Evolutionary conservation across 2,113 vertebrate species (phyloP), one percentile per base, ranked within the genome.

Genomic region (Vanacampus margaritifer): DNA sequence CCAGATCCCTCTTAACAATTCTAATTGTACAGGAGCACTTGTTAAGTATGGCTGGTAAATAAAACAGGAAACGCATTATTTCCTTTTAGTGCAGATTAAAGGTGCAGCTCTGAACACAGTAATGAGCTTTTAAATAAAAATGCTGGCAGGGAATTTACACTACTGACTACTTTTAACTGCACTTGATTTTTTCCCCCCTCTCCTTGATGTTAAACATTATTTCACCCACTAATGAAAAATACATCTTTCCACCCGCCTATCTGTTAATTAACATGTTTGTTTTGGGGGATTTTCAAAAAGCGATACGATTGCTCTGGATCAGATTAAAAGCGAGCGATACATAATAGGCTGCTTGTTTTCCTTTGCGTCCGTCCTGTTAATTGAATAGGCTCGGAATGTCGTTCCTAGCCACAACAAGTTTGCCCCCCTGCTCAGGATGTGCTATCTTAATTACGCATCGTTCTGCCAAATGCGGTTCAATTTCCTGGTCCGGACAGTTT

Each of bases 1-100:
- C 92, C 54, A 32, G 26, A 94, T 94, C 97, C 96, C 95, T 98
- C 96, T 98, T 97, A 98, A 97, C 95, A 97, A 96, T 98, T 96
- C 94, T 96, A 98, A 99, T 98, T 97, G 95, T 96, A 93, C 94
- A 92, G 94, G 94, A 96, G 94, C 94, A 93, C 93, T 96, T 94
- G 94, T 94, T 97, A 95, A 94, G 94, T 95, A 93, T 93, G 93
- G 92, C 93, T 94, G 92, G 95, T 93, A 95, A 98, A 97, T 94
- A 95, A 95, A 93, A 93, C 94, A 95, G 94, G 94, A 97, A 96
- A 91, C 86, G 89, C 93, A 93, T 94, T 93, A 95, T 96, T 98
- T 97, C 94, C 94, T 94, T 96, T 95, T 94, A 93, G 93, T 93
- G 93, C 92, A 95, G 95, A 93, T 93, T 92, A 92, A 93, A 93